Conservation (phyloP, 2,888 invertebrate species). For the Oscheius sp. region DNA sequence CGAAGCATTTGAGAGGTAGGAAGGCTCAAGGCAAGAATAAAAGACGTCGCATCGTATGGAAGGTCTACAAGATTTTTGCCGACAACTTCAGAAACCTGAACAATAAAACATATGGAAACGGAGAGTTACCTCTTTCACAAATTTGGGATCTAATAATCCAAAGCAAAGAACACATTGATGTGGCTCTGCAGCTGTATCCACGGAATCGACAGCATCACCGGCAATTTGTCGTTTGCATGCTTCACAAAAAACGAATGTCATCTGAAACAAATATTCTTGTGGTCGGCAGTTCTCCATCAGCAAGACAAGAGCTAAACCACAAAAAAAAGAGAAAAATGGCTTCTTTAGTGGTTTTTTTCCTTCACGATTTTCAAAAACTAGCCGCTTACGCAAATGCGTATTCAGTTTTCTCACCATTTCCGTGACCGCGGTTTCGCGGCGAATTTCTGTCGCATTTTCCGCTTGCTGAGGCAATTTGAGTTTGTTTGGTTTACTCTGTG, state of each 20-base stretch:
- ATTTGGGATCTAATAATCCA: slow-evolving; percentile 55
- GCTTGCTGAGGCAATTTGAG: slow-evolving; percentile 19
- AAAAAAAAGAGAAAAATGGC: neutral
- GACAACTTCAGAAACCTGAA: slow-evolving; percentile 50
- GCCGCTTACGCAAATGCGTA: too few relatives aligned
- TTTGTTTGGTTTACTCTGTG: neutral
- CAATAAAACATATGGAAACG: neutral
- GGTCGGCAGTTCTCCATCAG: neutral
- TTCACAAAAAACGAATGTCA: slow-evolving; percentile 30
- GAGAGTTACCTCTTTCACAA: slow-evolving; percentile 51
- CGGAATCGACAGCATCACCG: slow-evolving; percentile 41
- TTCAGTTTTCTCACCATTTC: too few relatives aligned
- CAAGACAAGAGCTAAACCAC: neutral
- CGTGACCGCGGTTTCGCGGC: too few relatives aligned
- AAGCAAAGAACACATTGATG: slow-evolving; percentile 58
- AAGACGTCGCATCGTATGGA: slow-evolving; percentile 66
- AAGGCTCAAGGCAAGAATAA: slow-evolving; percentile 67
- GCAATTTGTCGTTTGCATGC: slow-evolving; percentile 52
- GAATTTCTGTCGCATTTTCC: too few relatives aligned
- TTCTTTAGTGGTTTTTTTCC: too few relatives aligned
- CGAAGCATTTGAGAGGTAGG: slow-evolving; percentile 65
- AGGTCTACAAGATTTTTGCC: slow-evolving; percentile 52
- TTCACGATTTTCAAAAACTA: too few relatives aligned
- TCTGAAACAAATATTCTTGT: slow-evolving; percentile 10
- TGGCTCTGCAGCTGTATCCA: slow-evolving; percentile 35